These are phyloP conservation scores for Xenopus petersii DNA, from an alignment of 2,797 vertebrate species.

Conservation along the genomic window DNA sequence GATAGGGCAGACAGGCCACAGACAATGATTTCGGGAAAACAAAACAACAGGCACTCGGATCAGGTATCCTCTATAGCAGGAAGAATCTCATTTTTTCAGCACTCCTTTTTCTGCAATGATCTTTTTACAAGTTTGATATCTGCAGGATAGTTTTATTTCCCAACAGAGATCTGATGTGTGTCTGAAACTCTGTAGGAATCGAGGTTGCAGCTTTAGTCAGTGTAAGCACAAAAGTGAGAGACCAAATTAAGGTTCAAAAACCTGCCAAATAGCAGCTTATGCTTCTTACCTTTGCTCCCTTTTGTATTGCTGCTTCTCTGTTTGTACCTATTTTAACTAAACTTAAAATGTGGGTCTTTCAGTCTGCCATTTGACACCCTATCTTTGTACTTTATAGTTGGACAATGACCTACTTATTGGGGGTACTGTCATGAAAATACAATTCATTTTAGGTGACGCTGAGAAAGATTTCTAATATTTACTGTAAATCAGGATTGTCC, in stretches of 20 bases:
- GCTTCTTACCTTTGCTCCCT: neutral
- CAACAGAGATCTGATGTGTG: slow-evolving; percentile 56
- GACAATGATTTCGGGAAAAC: slow-evolving; percentile 59
- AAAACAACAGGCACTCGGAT: slow-evolving; percentile 50
- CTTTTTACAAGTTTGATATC: slow-evolving; percentile 62
- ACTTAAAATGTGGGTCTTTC: too few relatives aligned
- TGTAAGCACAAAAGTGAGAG: slow-evolving; percentile 48
- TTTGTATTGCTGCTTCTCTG: slow-evolving; percentile 6
- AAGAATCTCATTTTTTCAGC: slow-evolving; percentile 57
- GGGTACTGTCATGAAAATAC: too few relatives aligned
- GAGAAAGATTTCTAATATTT: too few relatives aligned
- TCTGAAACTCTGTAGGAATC: slow-evolving; percentile 67
- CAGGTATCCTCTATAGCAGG: slow-evolving; percentile 58
- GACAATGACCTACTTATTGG: too few relatives aligned
- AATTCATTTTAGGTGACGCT: too few relatives aligned
- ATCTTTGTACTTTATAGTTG: too few relatives aligned
- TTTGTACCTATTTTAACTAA: neutral
- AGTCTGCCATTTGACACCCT: too few relatives aligned
- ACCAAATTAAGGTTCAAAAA: slow-evolving; percentile 29
- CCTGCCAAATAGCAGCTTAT: slow-evolving; percentile 26
- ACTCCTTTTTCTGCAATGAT: slow-evolving; percentile 58
- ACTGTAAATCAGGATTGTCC: too few relatives aligned
- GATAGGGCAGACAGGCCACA: slow-evolving; percentile 44
- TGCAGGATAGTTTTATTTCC: slow-evolving; percentile 66
- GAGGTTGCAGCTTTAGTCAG: slow-evolving; percentile 29